Base-by-base conservation (phyloP, 1,140 invertebrate species). In the Magallana angulata region DNA sequence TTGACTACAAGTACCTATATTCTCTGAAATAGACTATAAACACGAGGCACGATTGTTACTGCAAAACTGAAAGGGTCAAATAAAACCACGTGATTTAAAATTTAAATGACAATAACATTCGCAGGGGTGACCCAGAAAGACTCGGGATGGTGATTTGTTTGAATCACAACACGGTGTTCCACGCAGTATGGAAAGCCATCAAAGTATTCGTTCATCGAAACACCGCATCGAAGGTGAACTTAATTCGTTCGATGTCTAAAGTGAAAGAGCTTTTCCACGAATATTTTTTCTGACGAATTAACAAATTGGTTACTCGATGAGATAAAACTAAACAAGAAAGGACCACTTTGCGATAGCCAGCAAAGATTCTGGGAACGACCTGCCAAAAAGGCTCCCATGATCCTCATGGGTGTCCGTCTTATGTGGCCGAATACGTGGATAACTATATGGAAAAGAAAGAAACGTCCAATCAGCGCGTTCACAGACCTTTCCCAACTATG, bases 51-150 rank as follows among this genome's bases (percentile, higher is more conserved):
- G n/a, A n/a, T n/a, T n/a, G n/a, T n/a, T n/a, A n/a, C n/a, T n/a
- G n/a, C n/a, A n/a, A n/a, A n/a, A n/a, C n/a, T n/a, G n/a, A n/a
- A n/a, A n/a, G n/a, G n/a, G n/a, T n/a, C n/a, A n/a, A n/a, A n/a
- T n/a, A n/a, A n/a, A n/a, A n/a, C n/a, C n/a, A n/a, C n/a, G n/a
- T n/a, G n/a, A n/a, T n/a, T n/a, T n/a, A n/a, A n/a, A n/a, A n/a
- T n/a, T n/a, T n/a, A n/a, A n/a, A n/a, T n/a, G n/a, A n/a, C n/a
- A n/a, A n/a, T n/a, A n/a, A n/a, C n/a, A n/a, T n/a, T n/a, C n/a
- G n/a, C n/a, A n/a, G n/a, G n/a, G n/a, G n/a, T n/a, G n/a, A n/a
- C 85, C 94, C 94, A 18, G 94, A 95, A 90, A 89, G 93, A 3
- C 92, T 95, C 1, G 94, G 94, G 0, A 60, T 92, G 64, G 93